Evolutionary conservation across 2,113 vertebrate genomes (phyloP), one percentile per base, ranked within the genome.

Genomic region (Actenoides lindsayi): DNA sequence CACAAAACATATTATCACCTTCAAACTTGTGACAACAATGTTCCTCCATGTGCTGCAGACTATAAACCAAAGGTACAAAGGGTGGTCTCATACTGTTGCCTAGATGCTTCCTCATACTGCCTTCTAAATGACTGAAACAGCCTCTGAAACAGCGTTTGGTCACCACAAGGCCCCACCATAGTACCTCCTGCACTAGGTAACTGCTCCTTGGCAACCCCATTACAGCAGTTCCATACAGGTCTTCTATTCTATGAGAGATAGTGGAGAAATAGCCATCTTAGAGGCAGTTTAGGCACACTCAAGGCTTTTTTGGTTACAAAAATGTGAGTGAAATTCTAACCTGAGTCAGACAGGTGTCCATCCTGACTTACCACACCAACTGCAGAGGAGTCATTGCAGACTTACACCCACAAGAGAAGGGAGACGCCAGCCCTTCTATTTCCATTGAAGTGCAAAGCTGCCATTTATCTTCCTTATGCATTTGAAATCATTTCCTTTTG

Each of bases 11-110:
- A 57, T 70, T 62, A 83, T 15, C 23, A 86, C 4, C 31, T 54
- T 60, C 37, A 20, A 35, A 67, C n/a, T 65, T 30, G 4, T 1
- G 11, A 77, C 20, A 1, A 74, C 0, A 1, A 77, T 0, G 0
- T 23, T 71, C 35, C 16, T 81, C 39, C n/a, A 19, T 8, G 27
- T 2, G 41, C 15, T 74, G 46, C 54, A 59, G 41, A 11, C n/a
- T 33, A 74, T 33, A 77, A 57, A 65, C 5, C 16, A 18, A 53
- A 90, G 16, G n/a, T 33, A 63, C 59, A 44, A 35, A 56, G 15
- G 9, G 18, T 48, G 39, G 8, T 73, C 54, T 65, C 50, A 50
- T 6, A 12, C 62, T 68, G 41, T 39, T 54, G 51, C 18, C 15
- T 27, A 60, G 51, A 24, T 39, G 35, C 20, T 27, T 75, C 78